Base-by-base conservation (phyloP, 1,140 invertebrate genomes). In the Apis laboriosa region DNA sequence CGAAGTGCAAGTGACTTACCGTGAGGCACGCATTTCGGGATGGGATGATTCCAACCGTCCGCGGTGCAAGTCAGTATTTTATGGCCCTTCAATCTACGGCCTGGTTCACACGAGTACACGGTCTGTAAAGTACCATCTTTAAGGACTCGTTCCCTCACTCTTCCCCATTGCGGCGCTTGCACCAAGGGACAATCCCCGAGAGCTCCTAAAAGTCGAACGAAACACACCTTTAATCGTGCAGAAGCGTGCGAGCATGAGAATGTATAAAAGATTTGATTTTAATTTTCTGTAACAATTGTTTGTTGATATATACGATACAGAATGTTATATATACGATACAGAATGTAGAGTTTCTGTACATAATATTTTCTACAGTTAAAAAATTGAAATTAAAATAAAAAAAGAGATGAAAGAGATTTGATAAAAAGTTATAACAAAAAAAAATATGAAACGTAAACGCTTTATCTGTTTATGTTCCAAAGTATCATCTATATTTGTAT, bases 11-110 rank as follows among this genome's bases (percentile, higher is more conserved):
- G 5, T 72, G 63, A 78, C 92, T 93, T 84, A 93, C 92, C 89
- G 21, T 83, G 34, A 56, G 80, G 86, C 53, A 93, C 81, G 77
- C 93, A 94, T 86, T 88, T 87, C 73, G 93, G 93, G 61, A 90
- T 86, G 55, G 91, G 89, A 75, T 90, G 86, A 77, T 92, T 84
- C 92, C 92, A 94, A 56, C 90, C 90, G 77, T 88, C 73, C 70
- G 58, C 80, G 67, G 84, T 92, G 75, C 93, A 94, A 68, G 91
- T 92, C 73, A 91, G 87, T 78, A 93, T 80, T 86, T 91, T 92
- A 89, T 89, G 91, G 51, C 92, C 93, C 80, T 89, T 92, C 73
- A 93, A 87, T 83, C 86, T 88, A 74, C 89, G 89, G 15, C 90
- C 90, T 7, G 87, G 72, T 78, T 92, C 89, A 80, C 93, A 94